A percentile compares a stretch with the other conserved stretches of the same genome.
Conservation (phyloP, 1,140 invertebrate genomes). For the Sycophila sp. region DNA sequence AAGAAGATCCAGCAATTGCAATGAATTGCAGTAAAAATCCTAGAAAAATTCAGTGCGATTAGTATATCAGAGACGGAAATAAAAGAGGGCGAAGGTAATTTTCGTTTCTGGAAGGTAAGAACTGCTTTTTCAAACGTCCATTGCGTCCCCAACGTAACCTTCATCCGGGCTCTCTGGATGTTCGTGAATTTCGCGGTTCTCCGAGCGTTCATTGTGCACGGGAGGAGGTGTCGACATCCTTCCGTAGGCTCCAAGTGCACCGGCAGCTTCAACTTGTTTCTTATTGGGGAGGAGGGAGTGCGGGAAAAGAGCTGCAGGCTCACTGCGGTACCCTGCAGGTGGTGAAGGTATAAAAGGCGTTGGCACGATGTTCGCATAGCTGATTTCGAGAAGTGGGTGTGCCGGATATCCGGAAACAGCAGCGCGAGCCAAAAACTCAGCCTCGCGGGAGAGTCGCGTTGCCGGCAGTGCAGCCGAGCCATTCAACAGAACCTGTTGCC, state of each 20-base stretch:
- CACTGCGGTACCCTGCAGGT: slow-evolving; percentile 65
- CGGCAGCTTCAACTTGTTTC: slow-evolving; percentile 50
- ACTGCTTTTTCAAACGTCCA: slow-evolving; percentile 61
- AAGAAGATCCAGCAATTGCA: too few species aligned
- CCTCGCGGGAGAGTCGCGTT: slow-evolving; percentile 73
- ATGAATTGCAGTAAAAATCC: background rate
- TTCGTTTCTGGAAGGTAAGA: background rate
- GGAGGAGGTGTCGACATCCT: slow-evolving; percentile 8
- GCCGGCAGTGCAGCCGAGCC: slow-evolving; percentile 65
- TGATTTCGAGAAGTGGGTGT: slow-evolving; percentile 72
- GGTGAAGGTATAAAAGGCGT: slow-evolving; percentile 75
- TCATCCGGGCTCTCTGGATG: slow-evolving; percentile 87
- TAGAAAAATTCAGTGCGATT: background rate
- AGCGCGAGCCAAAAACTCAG: slow-evolving; percentile 72
- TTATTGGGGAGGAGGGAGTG: slow-evolving; percentile 55
- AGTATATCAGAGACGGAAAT: background rate
- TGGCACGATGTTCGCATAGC: slow-evolving; percentile 70
- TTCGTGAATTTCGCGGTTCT: slow-evolving; percentile 58
- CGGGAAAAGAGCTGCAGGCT: slow-evolving; percentile 55
- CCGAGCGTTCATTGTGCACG: slow-evolving; percentile 4
- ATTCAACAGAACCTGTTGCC: background rate
- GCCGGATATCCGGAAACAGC: slow-evolving; percentile 56
- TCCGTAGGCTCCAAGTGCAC: slow-evolving; percentile 32
- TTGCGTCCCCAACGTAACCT: slow-evolving; percentile 83
- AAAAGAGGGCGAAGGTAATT: background rate